A percentile compares a stretch with the other conserved stretches of the same genome.
phyloP scores from a whole-genome alignment of 2,113 vertebrate genomes.

The Colinus virginianus region DNA sequence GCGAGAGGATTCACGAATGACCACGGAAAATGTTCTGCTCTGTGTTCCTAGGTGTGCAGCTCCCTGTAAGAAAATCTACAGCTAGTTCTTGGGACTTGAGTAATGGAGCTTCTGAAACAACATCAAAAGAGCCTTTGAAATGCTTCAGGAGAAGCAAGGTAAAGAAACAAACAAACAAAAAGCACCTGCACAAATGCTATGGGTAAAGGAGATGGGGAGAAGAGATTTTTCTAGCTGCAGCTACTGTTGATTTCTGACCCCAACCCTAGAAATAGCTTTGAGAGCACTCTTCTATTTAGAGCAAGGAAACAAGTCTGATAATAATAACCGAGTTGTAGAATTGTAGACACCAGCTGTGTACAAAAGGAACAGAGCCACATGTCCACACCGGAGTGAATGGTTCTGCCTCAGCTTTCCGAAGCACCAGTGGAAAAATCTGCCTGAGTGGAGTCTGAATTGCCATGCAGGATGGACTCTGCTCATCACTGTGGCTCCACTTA shows the following conservation, averaged over 20 bases:
- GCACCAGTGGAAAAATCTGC: neutral
- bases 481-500: neutral
- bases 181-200: neutral
- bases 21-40: neutral
- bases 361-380: neutral
- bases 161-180: neutral
- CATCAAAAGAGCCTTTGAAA: constrained; percentile 61
- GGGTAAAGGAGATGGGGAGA: neutral
- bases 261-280: neutral
- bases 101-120: constrained; percentile 21
- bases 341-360: neutral
- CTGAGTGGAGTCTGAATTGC: neutral
- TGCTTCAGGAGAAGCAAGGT: constrained; percentile 84
- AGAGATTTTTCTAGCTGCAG: neutral
- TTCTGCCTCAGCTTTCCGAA: rapidly evolving
- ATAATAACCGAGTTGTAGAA: neutral
- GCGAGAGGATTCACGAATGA: neutral
- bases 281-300: rapidly evolving
- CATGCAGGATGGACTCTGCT: neutral
- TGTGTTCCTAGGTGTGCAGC: constrained; percentile 51
- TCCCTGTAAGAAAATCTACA: neutral
- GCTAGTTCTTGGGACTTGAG: neutral
- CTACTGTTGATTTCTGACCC: neutral
- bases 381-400: rapidly evolving
- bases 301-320: neutral